Evolutionary conservation across 2,888 invertebrate genomes (phyloP).

Genomic region (Thymelicus sylvestris): DNA sequence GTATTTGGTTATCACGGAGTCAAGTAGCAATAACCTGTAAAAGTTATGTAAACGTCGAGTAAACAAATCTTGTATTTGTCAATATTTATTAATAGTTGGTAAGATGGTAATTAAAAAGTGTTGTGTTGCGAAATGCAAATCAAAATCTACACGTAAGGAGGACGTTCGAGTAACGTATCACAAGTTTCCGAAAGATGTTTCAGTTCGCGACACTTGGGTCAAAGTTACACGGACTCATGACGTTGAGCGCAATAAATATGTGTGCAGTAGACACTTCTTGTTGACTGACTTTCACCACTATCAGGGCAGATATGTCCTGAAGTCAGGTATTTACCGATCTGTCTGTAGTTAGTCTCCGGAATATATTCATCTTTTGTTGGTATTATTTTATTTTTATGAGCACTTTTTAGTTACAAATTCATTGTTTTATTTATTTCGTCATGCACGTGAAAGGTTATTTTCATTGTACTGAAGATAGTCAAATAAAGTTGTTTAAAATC

Average conservation of each 20-base stretch:
- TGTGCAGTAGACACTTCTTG: constrained; percentile 91
- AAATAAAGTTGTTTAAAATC: neutral
- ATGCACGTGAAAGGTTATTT: neutral
- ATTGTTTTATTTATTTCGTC: constrained; percentile 19
- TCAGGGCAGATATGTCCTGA: constrained; percentile 89
- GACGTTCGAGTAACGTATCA: constrained; percentile 90
- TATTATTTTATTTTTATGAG: constrained; percentile 17
- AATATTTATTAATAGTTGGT: constrained; percentile 39
- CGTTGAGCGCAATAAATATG: constrained; percentile 84
- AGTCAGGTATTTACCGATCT: constrained; percentile 73
- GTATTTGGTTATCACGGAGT: neutral
- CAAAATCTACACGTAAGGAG: constrained; percentile 85
- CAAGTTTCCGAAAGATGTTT: constrained; percentile 88
- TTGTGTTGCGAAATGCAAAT: constrained; percentile 86
- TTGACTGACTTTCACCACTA: constrained; percentile 89
- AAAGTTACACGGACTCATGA: constrained; percentile 84
- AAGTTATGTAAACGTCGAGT: constrained; percentile 6
- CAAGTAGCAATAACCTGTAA: neutral
- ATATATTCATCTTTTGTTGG: constrained; percentile 36
- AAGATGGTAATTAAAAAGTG: constrained; percentile 86
- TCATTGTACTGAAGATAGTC: no score
- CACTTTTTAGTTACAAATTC: constrained; percentile 18
- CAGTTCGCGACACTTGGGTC: constrained; percentile 86
- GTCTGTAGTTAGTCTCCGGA: constrained; percentile 38
- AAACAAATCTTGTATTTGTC: neutral